These are phyloP conservation scores for Cotesia vestalis DNA, from an alignment of 1,140 invertebrate species.

Conservation along the genomic window DNA sequence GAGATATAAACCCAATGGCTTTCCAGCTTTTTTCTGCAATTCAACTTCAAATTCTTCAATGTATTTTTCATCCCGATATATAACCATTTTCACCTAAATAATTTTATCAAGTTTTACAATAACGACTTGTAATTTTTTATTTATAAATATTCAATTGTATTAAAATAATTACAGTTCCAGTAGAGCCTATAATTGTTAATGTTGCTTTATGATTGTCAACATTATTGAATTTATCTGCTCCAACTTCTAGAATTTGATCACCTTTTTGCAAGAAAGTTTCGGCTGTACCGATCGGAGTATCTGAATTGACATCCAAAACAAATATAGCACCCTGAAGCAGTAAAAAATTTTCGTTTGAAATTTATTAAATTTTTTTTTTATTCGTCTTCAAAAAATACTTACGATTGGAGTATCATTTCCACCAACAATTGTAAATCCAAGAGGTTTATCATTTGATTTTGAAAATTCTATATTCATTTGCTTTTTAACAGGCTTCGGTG, in stretches of 20 bases:
- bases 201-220: conserved; percentile 48
- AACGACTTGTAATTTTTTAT: too few relatives aligned
- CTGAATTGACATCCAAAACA: conserved; percentile 17
- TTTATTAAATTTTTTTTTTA: too few relatives aligned
- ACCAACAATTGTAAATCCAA: conserved; percentile 15
- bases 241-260: conserved; percentile 23
- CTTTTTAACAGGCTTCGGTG: not conserved
- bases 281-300: not conserved
- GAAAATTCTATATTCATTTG: conserved; percentile 8
- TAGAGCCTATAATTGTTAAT: conserved; percentile 52
- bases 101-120: conserved; percentile 8
- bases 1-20: conserved; percentile 91
- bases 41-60: conserved; percentile 89
- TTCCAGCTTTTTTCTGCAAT: conserved; percentile 89
- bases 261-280: conserved; percentile 9
- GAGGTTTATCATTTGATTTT: not conserved
- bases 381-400: not conserved
- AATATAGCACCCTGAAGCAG: conserved; percentile 26
- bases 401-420: conserved; percentile 11
- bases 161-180: conserved; percentile 48
- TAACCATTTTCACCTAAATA: conserved; percentile 13
- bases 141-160: conserved; percentile 41
- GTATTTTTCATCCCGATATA: conserved; percentile 50
- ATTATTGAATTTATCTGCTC: conserved; percentile 20
- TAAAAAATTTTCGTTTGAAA: not conserved